A percentile compares a stretch with the other conserved stretches of the same genome.
phyloP scores from a whole-genome alignment of 2,888 invertebrate species.

The Synanthedon formicaeformis region DNA sequence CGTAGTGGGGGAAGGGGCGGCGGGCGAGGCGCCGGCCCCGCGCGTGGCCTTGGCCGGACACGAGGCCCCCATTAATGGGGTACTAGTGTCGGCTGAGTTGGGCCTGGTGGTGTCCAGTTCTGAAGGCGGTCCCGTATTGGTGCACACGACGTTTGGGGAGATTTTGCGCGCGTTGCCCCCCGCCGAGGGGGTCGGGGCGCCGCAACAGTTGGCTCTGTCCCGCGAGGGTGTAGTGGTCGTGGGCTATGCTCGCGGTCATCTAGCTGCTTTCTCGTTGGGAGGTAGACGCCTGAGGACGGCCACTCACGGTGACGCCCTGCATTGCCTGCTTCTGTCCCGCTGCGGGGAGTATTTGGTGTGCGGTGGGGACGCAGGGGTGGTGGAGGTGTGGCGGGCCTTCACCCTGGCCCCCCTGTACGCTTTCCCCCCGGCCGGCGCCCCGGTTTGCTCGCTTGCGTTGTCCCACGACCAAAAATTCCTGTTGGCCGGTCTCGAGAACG shows the following conservation, averaged over 20 bases:
- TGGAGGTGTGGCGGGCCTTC: conserved; percentile 98
- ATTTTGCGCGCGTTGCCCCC: conserved; percentile 90
- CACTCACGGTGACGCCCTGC: conserved; percentile 84
- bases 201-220: conserved; percentile 92
- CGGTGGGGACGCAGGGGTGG: conserved; percentile 96
- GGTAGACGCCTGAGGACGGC: conserved; percentile 90
- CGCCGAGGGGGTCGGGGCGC: conserved; percentile 78
- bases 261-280: conserved; percentile 95
- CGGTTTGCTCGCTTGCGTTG: conserved; percentile 92
- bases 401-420: conserved; percentile 97
- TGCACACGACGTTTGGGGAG: conserved; percentile 98
- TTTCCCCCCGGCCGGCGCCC: conserved; percentile 96
- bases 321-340: conserved; percentile 93
- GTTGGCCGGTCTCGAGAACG: conserved; percentile 95
- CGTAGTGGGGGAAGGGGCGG: conserved; percentile 96
- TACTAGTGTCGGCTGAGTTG: conserved; percentile 97
- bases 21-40: conserved; percentile 94
- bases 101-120: conserved; percentile 96
- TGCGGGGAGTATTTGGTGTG: conserved; percentile 99
- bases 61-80: conserved; percentile 94
- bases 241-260: conserved; percentile 91
- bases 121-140: conserved; percentile 93
- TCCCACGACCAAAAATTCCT: conserved; percentile 99
- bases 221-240: conserved; percentile 96
- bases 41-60: conserved; percentile 97